These are phyloP conservation scores for Gymnothorax javanicus DNA, from an alignment of 2,797 vertebrate genomes.

Conservation along the genomic window DNA sequence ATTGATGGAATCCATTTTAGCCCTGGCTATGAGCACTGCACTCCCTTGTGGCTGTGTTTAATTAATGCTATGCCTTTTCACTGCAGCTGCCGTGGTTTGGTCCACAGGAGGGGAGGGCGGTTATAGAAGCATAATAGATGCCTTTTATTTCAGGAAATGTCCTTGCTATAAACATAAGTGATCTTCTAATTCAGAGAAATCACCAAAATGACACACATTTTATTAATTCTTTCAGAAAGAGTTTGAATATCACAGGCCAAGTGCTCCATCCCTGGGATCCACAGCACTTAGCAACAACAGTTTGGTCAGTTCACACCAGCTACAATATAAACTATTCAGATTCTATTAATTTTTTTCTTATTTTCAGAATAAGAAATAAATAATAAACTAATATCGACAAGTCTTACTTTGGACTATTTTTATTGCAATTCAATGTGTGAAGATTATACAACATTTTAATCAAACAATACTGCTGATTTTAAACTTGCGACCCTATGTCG, in stretches of 20 bases:
- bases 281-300: background rate
- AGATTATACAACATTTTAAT: background rate
- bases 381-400: background rate
- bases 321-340: background rate
- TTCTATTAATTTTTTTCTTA: background rate
- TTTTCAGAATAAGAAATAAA: background rate
- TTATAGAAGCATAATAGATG: background rate
- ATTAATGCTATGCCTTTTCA: conserved; percentile 15
- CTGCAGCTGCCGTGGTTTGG: background rate
- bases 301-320: background rate
- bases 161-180: background rate
- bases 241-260: background rate
- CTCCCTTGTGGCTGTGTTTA: background rate
- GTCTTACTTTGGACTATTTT: background rate
- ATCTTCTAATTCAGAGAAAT: background rate
- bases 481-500: background rate
- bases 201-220: background rate
- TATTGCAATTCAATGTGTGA: background rate
- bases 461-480: background rate
- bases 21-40: background rate
- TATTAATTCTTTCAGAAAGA: background rate
- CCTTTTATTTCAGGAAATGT: background rate
- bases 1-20: conserved; percentile 21
- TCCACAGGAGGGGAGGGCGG: background rate
- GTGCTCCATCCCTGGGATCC: background rate